Percentiles rank a stretch among this genome's conserved stretches.
Evolutionary conservation across 2,113 vertebrate species (phyloP).

Genomic region (Cyanoderma ruficeps): DNA sequence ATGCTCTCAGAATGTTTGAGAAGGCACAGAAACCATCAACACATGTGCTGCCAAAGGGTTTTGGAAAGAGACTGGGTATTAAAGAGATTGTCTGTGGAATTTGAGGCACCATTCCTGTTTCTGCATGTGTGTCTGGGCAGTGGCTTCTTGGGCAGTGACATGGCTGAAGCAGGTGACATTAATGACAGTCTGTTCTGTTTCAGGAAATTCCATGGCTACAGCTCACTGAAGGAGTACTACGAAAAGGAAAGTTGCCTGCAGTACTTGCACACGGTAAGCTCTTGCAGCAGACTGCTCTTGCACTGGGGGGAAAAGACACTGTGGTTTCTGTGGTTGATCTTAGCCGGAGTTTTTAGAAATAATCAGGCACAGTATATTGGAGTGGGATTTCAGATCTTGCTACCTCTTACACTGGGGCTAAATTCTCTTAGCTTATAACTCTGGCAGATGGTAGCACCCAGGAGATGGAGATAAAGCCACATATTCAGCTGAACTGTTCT

Average conservation of each 20-base stretch:
- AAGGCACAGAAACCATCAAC: background rate
- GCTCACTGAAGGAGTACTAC: slow-evolving; percentile 95
- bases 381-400: background rate
- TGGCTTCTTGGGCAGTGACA: background rate
- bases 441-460: background rate
- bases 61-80: background rate
- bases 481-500: background rate
- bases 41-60: background rate
- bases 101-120: background rate
- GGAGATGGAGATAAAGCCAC: background rate
- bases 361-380: background rate
- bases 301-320: background rate
- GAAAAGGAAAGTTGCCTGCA: slow-evolving; percentile 96
- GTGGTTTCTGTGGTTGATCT: background rate
- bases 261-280: slow-evolving; percentile 92
- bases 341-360: background rate
- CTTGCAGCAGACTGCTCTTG: background rate
- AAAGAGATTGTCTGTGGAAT: background rate
- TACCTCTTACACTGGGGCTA: background rate
- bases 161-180: background rate
- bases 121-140: background rate
- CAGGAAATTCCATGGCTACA: slow-evolving; percentile 96
- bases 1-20: background rate
- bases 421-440: background rate
- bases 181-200: background rate